Evolutionary conservation across 2,888 invertebrate genomes (phyloP).

Genomic region (Drosophila melanosoma): DNA sequence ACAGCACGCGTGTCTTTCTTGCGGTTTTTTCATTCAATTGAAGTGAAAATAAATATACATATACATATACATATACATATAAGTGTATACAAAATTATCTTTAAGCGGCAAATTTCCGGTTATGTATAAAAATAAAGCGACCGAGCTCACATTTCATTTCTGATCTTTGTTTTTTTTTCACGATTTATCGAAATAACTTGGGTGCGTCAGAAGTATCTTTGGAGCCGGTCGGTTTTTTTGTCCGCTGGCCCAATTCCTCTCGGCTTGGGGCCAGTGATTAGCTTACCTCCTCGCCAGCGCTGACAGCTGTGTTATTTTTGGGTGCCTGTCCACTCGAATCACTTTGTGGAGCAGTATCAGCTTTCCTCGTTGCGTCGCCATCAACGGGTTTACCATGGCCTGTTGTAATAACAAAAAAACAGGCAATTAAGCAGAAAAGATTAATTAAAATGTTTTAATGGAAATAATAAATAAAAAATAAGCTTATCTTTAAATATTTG

Average conservation of each 20-base stretch:
- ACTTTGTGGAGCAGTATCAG: conserved; percentile 57
- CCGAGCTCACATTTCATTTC: conserved; percentile 57
- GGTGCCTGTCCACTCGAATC: conserved; percentile 55
- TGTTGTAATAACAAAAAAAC: conserved; percentile 38
- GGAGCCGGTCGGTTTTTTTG: conserved; percentile 35
- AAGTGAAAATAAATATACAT: conserved; percentile 69
- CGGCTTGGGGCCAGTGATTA: conserved; percentile 14
- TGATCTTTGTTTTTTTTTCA: not conserved
- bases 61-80: not conserved
- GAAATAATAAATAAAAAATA: not conserved
- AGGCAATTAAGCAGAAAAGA: conserved; percentile 58
- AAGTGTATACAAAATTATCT: conserved; percentile 20
- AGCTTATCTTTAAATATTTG: conserved; percentile 36
- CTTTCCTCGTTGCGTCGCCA: conserved; percentile 39
- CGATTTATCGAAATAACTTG: conserved; percentile 21
- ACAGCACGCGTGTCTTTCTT: conserved; percentile 69
- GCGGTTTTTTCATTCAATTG: conserved; percentile 73
- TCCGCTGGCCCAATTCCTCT: conserved; percentile 49
- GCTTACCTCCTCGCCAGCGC: conserved; percentile 65
- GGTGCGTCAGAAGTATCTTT: conserved; percentile 45
- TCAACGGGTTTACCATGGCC: conserved; percentile 63
- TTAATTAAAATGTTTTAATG: conserved; percentile 22
- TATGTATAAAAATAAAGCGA: conserved; percentile 64
- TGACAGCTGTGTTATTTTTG: conserved; percentile 70
- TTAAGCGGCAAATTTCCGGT: conserved; percentile 72